These are phyloP conservation scores for Thamnophis elegans DNA, from an alignment of 2,797 vertebrate species.

Conservation along the genomic window DNA sequence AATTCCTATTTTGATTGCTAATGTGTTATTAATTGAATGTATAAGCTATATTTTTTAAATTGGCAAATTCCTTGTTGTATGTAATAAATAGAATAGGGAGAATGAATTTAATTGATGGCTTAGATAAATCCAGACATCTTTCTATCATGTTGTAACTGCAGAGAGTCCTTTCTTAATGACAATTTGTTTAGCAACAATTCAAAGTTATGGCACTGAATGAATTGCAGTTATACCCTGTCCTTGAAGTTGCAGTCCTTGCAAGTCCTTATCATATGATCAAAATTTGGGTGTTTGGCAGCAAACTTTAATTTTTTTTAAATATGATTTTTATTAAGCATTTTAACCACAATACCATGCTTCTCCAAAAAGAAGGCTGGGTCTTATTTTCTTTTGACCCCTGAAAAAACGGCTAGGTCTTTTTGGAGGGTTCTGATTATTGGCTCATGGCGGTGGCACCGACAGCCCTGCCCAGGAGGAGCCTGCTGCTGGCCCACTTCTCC, in stretches of 20 bases:
- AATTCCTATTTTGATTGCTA: neutral
- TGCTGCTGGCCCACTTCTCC: too few relatives aligned
- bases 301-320: neutral
- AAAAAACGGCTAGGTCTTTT: too few relatives aligned
- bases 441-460: too few relatives aligned
- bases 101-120: neutral
- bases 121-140: neutral
- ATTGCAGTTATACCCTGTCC: neutral
- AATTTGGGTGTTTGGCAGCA: neutral
- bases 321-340: neutral
- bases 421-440: too few relatives aligned
- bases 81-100: neutral
- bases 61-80: neutral
- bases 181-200: neutral
- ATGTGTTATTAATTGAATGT: neutral
- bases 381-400: too few relatives aligned
- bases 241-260: neutral
- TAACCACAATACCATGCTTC: neutral
- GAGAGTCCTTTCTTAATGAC: neutral
- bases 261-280: neutral
- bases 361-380: too few relatives aligned
- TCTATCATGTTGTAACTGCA: neutral
- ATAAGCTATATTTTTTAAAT: neutral
- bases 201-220: neutral
- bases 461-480: too few relatives aligned